Conservation (phyloP, 2,888 invertebrate species). For the Nebria salina region DNA sequence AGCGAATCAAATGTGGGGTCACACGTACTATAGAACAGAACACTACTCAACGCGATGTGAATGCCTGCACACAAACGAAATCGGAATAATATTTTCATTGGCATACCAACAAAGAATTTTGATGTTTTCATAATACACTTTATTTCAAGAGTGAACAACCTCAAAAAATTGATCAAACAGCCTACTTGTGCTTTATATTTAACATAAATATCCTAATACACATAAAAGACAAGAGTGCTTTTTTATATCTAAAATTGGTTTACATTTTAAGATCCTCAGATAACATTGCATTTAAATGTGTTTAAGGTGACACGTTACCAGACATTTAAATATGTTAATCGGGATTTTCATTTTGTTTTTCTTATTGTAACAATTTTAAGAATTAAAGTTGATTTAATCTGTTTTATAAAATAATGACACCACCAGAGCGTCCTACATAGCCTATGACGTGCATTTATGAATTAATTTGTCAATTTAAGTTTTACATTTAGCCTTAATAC, state of each 20-base stretch:
- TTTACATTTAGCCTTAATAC: neutral
- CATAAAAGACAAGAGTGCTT: neutral
- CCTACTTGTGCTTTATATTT: no score
- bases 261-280: neutral
- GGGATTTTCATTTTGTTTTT: neutral
- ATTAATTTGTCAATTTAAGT: neutral
- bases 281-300: neutral
- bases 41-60: constrained; percentile 1
- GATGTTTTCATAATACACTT: neutral
- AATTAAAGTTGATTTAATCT: neutral
- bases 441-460: neutral
- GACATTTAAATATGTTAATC: constrained; percentile 1
- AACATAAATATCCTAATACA: no score
- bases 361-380: neutral
- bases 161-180: neutral
- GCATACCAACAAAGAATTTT: neutral
- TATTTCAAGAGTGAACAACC: neutral
- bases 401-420: neutral
- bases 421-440: neutral
- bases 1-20: constrained; percentile 19
- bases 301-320: neutral
- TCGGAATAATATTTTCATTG: constrained; percentile 19
- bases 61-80: neutral
- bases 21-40: constrained; percentile 3
- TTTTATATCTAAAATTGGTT: neutral